Evolutionary conservation across 2,797 vertebrate species (phyloP).

Genomic region (Champsocephalus esox): DNA sequence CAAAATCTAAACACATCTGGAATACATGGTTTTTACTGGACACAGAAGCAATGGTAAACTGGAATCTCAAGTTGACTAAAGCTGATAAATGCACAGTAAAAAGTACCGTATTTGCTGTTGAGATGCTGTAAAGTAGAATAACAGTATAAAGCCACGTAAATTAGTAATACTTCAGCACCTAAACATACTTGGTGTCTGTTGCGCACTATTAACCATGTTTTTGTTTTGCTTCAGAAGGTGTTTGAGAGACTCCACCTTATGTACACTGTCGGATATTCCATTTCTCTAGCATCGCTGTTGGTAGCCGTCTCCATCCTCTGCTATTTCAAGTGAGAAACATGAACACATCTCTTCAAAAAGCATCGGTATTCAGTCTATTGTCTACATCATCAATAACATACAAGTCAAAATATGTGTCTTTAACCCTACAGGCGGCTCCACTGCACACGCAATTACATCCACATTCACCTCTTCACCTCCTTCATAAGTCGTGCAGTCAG

Average conservation of each 20-base stretch:
- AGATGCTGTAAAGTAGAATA: too few species aligned
- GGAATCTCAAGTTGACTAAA: too few species aligned
- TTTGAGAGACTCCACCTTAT: conserved; percentile 92
- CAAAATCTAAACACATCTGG: too few species aligned
- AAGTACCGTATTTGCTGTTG: too few species aligned
- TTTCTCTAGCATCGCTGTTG: conserved; percentile 89
- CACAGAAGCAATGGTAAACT: too few species aligned
- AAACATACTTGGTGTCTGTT: neutral
- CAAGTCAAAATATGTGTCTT: neutral
- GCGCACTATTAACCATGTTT: conserved; percentile 8
- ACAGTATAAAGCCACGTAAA: too few species aligned
- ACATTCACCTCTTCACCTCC: conserved; percentile 92
- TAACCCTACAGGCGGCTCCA: conserved; percentile 87
- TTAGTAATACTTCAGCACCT: too few species aligned
- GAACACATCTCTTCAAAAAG: neutral
- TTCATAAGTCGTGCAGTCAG: conserved; percentile 92
- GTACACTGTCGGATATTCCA: conserved; percentile 92
- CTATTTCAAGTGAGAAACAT: conserved; percentile 90
- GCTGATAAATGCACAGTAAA: too few species aligned
- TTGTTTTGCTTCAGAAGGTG: conserved; percentile 84
- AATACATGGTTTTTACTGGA: too few species aligned
- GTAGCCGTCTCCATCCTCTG: conserved; percentile 91
- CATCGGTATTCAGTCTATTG: neutral
- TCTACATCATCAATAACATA: neutral
- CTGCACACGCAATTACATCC: conserved; percentile 95